Evolutionary conservation across 2,797 vertebrate genomes (phyloP).

Genomic region (Brotula barbata): DNA sequence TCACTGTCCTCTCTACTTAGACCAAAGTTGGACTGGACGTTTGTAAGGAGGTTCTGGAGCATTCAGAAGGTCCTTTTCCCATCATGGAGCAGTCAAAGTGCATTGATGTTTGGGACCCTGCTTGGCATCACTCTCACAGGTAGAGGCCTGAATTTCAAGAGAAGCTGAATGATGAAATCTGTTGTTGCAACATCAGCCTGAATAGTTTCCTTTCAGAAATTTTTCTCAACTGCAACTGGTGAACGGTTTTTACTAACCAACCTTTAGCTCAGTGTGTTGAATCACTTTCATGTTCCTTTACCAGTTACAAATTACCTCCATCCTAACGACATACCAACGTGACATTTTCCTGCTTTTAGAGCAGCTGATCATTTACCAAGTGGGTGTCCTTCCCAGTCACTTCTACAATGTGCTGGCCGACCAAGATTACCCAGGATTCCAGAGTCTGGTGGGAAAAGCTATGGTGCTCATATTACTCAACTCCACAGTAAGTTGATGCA

Average conservation of each 20-base stretch:
- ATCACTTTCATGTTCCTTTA: slow-evolving; percentile 20
- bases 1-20: slow-evolving; percentile 35
- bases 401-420: slow-evolving; percentile 90
- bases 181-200: background rate
- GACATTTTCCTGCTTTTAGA: slow-evolving; percentile 74
- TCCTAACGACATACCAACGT: background rate
- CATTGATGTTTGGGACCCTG: slow-evolving; percentile 90
- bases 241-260: slow-evolving; percentile 14
- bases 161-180: background rate
- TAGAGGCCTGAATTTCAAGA: slow-evolving; percentile 53
- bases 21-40: slow-evolving; percentile 84
- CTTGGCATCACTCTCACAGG: slow-evolving; percentile 86
- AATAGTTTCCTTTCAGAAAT: background rate
- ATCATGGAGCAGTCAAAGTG: slow-evolving; percentile 81
- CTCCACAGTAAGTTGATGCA: slow-evolving; percentile 83
- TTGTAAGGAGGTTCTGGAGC: slow-evolving; percentile 84
- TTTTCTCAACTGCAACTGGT: background rate
- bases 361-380: slow-evolving; percentile 94
- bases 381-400: slow-evolving; percentile 93
- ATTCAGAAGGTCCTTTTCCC: slow-evolving; percentile 89
- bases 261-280: slow-evolving; percentile 25
- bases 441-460: slow-evolving; percentile 77
- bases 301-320: slow-evolving; percentile 1
- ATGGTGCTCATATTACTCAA: slow-evolving; percentile 86
- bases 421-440: slow-evolving; percentile 86